Percentiles rank a stretch among this genome's conserved stretches.
Conservation (phyloP, 2,888 invertebrate genomes). For the Hetaerina titia region DNA sequence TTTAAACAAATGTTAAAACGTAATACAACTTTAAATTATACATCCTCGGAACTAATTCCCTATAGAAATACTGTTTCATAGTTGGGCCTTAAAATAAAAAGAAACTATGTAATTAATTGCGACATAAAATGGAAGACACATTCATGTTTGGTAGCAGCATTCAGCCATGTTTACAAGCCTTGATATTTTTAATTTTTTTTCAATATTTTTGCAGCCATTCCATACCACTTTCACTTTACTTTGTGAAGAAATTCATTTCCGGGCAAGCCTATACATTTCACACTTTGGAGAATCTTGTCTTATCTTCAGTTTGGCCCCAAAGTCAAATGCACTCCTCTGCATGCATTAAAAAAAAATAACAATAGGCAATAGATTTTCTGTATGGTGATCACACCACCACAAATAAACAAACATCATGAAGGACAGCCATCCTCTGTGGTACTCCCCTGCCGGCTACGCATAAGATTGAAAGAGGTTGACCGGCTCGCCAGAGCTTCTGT, state of each 20-base stretch:
- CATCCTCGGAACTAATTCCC: background rate
- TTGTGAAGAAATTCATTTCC: background rate
- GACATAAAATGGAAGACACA: constrained; percentile 13
- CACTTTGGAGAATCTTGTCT: background rate
- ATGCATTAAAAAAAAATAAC: background rate
- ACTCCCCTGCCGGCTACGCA: constrained; percentile 70
- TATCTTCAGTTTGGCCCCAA: constrained; percentile 22
- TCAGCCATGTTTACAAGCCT: background rate
- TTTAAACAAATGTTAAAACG: background rate
- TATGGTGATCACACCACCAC: background rate
- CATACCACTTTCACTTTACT: background rate
- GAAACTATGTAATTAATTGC: background rate
- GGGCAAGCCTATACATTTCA: background rate
- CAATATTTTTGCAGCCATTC: background rate
- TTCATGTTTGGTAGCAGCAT: background rate
- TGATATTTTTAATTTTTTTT: background rate
- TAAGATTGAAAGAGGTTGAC: constrained; percentile 71
- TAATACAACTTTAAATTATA: background rate
- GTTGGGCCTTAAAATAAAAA: background rate
- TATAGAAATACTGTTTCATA: background rate
- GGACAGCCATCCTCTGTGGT: constrained; percentile 70
- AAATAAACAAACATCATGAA: constrained; percentile 68
- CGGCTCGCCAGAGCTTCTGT: constrained; percentile 71
- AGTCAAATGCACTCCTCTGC: constrained; percentile 44
- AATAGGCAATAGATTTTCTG: background rate